A percentile compares a stretch with the other conserved stretches of the same genome.
Conservation (phyloP, 1,140 invertebrate genomes). For the Sminthurinus signatus region DNA sequence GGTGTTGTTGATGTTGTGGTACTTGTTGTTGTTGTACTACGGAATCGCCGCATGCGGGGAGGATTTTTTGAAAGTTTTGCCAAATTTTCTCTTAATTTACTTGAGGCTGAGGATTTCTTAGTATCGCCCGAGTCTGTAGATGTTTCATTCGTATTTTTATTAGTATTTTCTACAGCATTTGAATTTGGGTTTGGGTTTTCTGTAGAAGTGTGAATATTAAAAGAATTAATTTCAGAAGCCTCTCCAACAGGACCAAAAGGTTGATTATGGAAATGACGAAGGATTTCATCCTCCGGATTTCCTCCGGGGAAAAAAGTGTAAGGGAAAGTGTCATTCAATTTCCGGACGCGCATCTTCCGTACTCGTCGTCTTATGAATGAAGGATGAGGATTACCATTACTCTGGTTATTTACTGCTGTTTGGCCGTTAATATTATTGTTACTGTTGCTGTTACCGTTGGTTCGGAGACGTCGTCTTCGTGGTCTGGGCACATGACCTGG, state of each 20-base stretch:
- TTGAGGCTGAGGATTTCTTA: too few relatives aligned
- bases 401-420: too few relatives aligned
- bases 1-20: slow-evolving; percentile 7
- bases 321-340: slow-evolving; percentile 14
- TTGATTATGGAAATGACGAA: too few relatives aligned
- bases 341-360: slow-evolving; percentile 7
- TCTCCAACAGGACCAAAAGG: not conserved
- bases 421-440: too few relatives aligned
- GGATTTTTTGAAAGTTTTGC: too few relatives aligned
- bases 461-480: slow-evolving; percentile 11
- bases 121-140: too few relatives aligned
- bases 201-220: not conserved
- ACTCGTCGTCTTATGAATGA: slow-evolving; percentile 22
- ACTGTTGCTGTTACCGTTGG: too few relatives aligned
- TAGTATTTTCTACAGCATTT: too few relatives aligned
- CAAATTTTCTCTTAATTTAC: too few relatives aligned
- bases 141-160: too few relatives aligned
- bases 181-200: not conserved
- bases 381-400: too few relatives aligned
- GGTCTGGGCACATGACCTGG: slow-evolving; percentile 11
- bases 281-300: not conserved
- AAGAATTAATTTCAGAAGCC: not conserved
- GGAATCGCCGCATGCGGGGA: slow-evolving; percentile 2
- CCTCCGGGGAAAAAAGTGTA: not conserved
- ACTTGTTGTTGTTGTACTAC: slow-evolving; percentile 19